phyloP scores from a whole-genome alignment of 2,113 vertebrate species.

The Vicugna pacos region DNA sequence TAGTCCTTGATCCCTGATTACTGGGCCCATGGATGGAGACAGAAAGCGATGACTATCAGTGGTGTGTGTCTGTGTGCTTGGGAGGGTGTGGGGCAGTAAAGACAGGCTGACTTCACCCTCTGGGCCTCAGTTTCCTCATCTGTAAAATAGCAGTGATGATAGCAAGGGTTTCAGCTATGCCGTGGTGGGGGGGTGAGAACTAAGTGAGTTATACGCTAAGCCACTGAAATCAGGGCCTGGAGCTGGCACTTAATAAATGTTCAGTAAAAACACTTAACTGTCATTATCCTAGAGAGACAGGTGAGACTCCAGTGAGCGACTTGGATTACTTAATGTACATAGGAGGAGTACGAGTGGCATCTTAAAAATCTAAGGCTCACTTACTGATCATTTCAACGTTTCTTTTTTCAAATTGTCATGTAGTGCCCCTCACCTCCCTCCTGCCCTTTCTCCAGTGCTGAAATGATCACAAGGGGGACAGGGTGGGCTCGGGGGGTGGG shows the following conservation, averaged over 20 bases:
- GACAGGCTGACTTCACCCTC: not conserved
- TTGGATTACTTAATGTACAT: too few relatives aligned
- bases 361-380: not conserved
- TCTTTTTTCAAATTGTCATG: not conserved
- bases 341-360: not conserved
- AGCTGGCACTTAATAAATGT: not conserved
- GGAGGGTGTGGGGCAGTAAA: not conserved
- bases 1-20: not conserved
- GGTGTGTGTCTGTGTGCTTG: not conserved
- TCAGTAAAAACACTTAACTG: not conserved
- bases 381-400: too few relatives aligned
- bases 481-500: not conserved
- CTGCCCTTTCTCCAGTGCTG: not conserved
- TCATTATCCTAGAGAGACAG: not conserved
- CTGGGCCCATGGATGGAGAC: not conserved
- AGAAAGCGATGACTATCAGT: not conserved
- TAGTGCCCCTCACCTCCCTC: not conserved
- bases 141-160: not conserved
- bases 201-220: not conserved
- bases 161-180: not conserved
- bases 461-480: not conserved
- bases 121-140: not conserved
- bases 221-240: not conserved
- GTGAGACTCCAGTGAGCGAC: too few relatives aligned
- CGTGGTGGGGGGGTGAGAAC: not conserved